phyloP scores from a whole-genome alignment of 2,888 invertebrate species.

The Cryptus viduatorius region DNA sequence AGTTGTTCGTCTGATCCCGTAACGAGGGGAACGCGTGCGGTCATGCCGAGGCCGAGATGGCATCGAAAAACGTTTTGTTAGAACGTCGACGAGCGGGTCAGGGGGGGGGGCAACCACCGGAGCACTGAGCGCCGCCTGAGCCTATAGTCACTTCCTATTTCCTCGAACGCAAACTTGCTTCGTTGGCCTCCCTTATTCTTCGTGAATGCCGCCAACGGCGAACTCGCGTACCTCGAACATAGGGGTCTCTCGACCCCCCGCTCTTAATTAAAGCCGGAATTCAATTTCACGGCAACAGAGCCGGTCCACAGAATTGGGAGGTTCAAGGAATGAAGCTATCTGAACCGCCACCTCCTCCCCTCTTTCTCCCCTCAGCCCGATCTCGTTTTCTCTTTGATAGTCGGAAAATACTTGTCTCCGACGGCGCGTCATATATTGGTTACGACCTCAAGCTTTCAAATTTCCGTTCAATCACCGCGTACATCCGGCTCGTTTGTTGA shows the following conservation, averaged over 20 bases:
- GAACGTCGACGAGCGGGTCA: conserved; percentile 25
- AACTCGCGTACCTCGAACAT: conserved; percentile 11
- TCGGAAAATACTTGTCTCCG: conserved; percentile 21
- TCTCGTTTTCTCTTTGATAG: conserved; percentile 58
- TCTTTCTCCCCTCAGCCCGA: conserved; percentile 3
- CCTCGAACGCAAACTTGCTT: conserved; percentile 8
- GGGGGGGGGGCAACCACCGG: conserved; percentile 22
- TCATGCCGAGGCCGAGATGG: conserved; percentile 19
- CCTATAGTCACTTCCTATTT: conserved; percentile 16
- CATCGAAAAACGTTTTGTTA: conserved; percentile 57
- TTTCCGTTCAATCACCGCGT: background rate
- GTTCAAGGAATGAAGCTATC: conserved; percentile 41
- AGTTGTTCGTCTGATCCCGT: conserved; percentile 3
- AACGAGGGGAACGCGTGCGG: conserved; percentile 10
- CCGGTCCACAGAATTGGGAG: conserved; percentile 13
- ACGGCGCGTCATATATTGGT: background rate
- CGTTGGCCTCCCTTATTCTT: conserved; percentile 32
- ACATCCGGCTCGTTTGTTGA: too few relatives aligned
- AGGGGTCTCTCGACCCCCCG: conserved; percentile 16
- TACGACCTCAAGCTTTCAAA: conserved; percentile 13
- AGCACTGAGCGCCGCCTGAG: conserved; percentile 8
- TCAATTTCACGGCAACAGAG: conserved; percentile 65
- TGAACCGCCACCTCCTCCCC: background rate
- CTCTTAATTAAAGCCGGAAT: conserved; percentile 70
- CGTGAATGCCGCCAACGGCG: conserved; percentile 26